Conservation (phyloP, 2,113 vertebrate species). For the Xerus inauris region DNA sequence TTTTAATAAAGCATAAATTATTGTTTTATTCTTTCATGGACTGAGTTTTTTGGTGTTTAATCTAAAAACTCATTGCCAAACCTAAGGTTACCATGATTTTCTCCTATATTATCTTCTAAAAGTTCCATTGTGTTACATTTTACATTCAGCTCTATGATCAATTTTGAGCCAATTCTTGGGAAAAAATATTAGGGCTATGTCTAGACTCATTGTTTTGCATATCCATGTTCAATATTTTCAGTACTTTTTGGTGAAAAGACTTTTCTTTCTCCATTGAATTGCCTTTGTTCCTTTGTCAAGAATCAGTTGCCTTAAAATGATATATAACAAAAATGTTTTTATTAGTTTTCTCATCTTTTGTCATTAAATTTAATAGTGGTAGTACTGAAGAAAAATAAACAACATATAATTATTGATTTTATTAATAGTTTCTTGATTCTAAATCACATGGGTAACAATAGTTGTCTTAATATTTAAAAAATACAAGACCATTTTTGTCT, state of each 20-base stretch:
- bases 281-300: neutral
- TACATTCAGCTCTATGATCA: neutral
- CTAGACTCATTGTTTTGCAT: neutral
- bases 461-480: neutral
- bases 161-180: neutral
- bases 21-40: neutral
- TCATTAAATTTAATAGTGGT: neutral
- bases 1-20: neutral
- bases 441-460: neutral
- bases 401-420: neutral
- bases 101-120: neutral
- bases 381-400: neutral
- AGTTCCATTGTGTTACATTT: neutral
- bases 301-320: neutral
- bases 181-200: neutral
- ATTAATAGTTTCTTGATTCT: neutral
- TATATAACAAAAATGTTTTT: neutral
- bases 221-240: neutral
- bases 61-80: neutral
- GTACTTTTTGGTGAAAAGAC: neutral
- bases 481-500: neutral
- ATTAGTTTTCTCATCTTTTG: neutral
- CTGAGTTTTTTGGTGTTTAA: neutral
- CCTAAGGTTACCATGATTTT: neutral
- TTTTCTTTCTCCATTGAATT: neutral